Evolutionary conservation across 2,113 vertebrate species (phyloP).

Genomic region (Hemibagrus wyckioides): DNA sequence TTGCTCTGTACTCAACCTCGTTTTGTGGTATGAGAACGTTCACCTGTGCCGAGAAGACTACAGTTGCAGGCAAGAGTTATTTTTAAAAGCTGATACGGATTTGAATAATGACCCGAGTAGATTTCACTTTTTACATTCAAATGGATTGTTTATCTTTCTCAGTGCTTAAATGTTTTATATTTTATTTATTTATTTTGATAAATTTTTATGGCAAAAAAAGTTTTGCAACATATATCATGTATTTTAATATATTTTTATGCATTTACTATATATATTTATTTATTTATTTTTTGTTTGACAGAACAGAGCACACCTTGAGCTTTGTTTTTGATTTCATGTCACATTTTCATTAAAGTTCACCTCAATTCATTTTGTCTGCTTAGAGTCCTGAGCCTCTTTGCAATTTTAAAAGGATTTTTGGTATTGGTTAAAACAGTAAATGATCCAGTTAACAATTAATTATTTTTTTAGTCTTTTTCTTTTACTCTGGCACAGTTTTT

Average conservation of each 20-base stretch:
- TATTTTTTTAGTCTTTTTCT: too few species aligned
- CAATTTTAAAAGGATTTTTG: background rate
- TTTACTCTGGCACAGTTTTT: too few species aligned
- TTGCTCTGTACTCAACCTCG: background rate
- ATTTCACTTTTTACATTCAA: background rate
- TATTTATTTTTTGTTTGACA: background rate
- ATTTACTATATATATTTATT: too few species aligned
- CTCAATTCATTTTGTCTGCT: background rate
- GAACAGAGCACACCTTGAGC: background rate
- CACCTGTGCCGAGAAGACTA: background rate
- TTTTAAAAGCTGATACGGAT: background rate
- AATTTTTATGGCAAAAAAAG: too few species aligned
- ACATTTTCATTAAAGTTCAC: background rate
- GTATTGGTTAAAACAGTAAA: background rate
- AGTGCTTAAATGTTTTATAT: background rate
- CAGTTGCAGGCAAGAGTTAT: too few species aligned
- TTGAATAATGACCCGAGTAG: background rate
- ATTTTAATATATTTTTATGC: too few species aligned
- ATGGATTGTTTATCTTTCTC: background rate
- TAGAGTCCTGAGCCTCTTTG: background rate
- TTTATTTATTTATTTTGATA: too few species aligned
- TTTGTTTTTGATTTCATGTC: background rate
- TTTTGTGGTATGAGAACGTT: constrained; percentile 10
- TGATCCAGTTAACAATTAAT: background rate
- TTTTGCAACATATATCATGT: too few species aligned